Conservation (phyloP, 2,113 vertebrate genomes). For the Heterochromis multidens region DNA sequence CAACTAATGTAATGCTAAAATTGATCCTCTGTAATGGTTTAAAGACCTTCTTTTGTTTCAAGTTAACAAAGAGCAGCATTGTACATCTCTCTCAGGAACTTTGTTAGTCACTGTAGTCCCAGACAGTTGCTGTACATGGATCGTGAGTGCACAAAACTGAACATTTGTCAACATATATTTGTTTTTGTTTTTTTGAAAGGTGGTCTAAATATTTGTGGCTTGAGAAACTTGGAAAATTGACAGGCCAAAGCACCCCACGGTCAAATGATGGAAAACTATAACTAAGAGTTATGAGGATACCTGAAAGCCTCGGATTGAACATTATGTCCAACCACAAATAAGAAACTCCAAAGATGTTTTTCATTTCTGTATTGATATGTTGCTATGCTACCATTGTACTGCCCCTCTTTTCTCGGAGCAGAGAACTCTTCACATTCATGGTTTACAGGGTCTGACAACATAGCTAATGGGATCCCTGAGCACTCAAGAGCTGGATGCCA, state of each 20-base stretch:
- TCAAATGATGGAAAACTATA: not conserved
- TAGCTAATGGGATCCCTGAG: conserved; percentile 29
- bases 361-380: not conserved
- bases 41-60: not conserved
- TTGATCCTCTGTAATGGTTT: not conserved
- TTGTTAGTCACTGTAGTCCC: not conserved
- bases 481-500: not conserved
- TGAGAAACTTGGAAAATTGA: not conserved
- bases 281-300: not conserved
- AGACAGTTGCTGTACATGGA: not conserved
- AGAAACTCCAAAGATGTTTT: not conserved
- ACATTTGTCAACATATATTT: not conserved
- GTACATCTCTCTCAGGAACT: too few species aligned
- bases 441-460: not conserved
- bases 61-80: too few species aligned
- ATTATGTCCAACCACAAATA: not conserved
- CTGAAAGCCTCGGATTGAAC: not conserved
- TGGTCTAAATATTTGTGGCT: not conserved
- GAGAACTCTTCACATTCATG: not conserved
- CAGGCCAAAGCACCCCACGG: not conserved
- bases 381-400: conserved; percentile 38
- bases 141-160: not conserved
- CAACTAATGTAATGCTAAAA: too few species aligned
- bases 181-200: not conserved
- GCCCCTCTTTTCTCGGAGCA: not conserved